Conservation (phyloP, 2,888 invertebrate genomes). For the Drosophila conformis region DNA sequence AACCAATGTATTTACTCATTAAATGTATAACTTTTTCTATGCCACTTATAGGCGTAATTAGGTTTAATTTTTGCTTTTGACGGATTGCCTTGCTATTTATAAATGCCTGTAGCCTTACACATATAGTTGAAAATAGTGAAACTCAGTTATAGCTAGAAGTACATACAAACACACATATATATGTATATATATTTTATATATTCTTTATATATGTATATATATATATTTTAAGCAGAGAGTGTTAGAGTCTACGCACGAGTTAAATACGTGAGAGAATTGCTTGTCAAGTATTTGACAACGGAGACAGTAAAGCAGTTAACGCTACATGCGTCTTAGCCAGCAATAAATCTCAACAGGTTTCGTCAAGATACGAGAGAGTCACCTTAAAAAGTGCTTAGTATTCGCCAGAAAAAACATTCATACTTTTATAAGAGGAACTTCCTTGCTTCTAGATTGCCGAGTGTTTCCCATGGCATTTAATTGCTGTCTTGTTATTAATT, state of each 20-base stretch:
- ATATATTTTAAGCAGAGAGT: neutral
- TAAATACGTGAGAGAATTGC: conserved; percentile 40
- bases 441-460: conserved; percentile 5
- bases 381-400: conserved; percentile 1
- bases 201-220: neutral
- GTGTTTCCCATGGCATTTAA: conserved; percentile 31
- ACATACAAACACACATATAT: neutral
- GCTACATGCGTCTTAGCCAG: conserved; percentile 31
- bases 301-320: conserved; percentile 22
- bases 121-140: neutral
- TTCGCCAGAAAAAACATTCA: conserved; percentile 6
- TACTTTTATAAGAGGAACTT: neutral
- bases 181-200: neutral
- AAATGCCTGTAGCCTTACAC: neutral
- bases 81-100: neutral
- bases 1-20: neutral
- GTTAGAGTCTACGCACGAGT: conserved; percentile 30
- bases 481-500: neutral
- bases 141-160: neutral
- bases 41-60: neutral
- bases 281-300: conserved; percentile 39
- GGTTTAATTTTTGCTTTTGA: neutral
- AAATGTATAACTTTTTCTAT: neutral
- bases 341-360: conserved; percentile 24
- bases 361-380: conserved; percentile 1